Evolutionary conservation across 2,797 vertebrate genomes (phyloP).

Genomic region (Acropternis orthonyx): DNA sequence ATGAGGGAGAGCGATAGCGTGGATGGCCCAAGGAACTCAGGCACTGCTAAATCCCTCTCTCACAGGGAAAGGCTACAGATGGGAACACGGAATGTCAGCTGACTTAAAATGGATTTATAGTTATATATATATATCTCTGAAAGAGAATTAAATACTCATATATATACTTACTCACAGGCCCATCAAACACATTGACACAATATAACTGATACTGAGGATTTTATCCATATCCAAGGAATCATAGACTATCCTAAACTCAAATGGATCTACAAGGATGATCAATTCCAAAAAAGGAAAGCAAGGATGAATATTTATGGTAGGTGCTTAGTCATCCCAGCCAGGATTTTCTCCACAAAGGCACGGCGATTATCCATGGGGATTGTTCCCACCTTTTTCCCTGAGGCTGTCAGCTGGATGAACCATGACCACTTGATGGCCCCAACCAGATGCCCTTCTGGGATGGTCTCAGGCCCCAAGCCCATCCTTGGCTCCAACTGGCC

Average conservation of each 20-base stretch:
- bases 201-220: background rate
- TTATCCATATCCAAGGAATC: background rate
- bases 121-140: background rate
- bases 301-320: background rate
- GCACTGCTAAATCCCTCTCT: background rate
- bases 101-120: background rate
- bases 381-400: background rate
- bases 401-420: background rate
- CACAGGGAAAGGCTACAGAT: background rate
- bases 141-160: background rate
- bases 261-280: background rate
- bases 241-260: background rate
- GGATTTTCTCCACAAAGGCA: background rate
- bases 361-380: background rate
- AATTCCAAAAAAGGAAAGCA: background rate
- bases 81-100: background rate
- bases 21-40: background rate
- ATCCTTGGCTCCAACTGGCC: background rate
- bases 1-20: rapidly evolving
- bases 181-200: background rate
- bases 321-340: background rate
- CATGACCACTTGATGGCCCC: rapidly evolving
- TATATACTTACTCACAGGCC: background rate
- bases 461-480: background rate
- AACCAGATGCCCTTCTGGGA: background rate